Conservation (phyloP, 1,140 invertebrate genomes). For the Drosophila lacteicornis region DNA sequence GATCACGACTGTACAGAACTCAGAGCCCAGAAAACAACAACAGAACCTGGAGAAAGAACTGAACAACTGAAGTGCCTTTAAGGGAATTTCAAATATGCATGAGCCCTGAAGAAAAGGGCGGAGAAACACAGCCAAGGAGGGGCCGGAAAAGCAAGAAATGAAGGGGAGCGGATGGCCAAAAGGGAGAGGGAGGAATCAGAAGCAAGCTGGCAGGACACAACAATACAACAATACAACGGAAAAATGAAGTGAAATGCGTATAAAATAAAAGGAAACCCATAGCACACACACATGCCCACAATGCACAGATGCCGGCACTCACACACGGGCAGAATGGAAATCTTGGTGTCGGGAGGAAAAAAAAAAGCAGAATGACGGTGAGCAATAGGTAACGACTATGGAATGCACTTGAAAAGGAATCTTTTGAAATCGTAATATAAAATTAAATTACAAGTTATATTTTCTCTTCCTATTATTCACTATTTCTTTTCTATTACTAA, state of each 20-base stretch:
- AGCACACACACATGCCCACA: slow-evolving; percentile 47
- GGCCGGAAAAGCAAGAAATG: not conserved
- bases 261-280: slow-evolving; percentile 70
- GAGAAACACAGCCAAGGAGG: slow-evolving; percentile 8
- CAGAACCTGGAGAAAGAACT: slow-evolving; percentile 45
- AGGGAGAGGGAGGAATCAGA: slow-evolving; percentile 9
- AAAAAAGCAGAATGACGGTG: not conserved
- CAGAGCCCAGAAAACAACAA: slow-evolving; percentile 32
- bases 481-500: no score
- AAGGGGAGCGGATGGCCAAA: slow-evolving; percentile 2
- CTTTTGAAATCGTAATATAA: not conserved
- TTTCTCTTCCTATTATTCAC: no score
- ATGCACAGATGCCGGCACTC: slow-evolving; percentile 1
- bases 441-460: no score
- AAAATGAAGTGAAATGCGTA: slow-evolving; percentile 78
- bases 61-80: slow-evolving; percentile 80
- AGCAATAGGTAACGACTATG: slow-evolving; percentile 10
- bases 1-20: slow-evolving; percentile 12
- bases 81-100: slow-evolving; percentile 83
- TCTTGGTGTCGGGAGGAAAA: not conserved
- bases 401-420: slow-evolving; percentile 1
- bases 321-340: slow-evolving; percentile 21
- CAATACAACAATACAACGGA: slow-evolving; percentile 51
- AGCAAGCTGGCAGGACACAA: slow-evolving; percentile 30
- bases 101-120: slow-evolving; percentile 60